phyloP scores from a whole-genome alignment of 2,113 vertebrate genomes.

The Phalacrocorax pelagicus region DNA sequence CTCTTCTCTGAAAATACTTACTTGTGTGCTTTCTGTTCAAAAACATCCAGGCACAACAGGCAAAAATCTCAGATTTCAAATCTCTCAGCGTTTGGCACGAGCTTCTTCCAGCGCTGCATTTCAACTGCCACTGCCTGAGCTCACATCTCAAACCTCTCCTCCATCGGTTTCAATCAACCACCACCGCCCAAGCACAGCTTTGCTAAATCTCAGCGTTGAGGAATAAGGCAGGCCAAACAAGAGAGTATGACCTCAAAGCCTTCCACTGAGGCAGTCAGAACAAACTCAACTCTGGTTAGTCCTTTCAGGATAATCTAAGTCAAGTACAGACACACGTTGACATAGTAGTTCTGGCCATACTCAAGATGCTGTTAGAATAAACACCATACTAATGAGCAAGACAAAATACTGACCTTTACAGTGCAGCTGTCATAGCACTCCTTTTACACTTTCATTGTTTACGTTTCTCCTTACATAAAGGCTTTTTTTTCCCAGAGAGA shows the following conservation, averaged over 20 bases:
- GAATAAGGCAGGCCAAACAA: background rate
- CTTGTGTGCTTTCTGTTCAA: background rate
- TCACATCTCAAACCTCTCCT: background rate
- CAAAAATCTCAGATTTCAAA: background rate
- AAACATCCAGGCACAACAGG: background rate
- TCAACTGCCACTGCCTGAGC: background rate
- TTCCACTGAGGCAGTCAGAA: background rate
- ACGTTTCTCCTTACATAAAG: background rate
- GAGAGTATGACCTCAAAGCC: background rate
- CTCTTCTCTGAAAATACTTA: background rate
- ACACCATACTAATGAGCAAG: background rate
- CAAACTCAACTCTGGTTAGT: background rate
- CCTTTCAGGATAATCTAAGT: background rate
- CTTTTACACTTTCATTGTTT: background rate
- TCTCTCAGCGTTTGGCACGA: background rate
- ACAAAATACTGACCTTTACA: background rate
- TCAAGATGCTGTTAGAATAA: background rate
- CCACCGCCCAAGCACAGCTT: background rate
- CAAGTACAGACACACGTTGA: background rate
- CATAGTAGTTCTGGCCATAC: background rate
- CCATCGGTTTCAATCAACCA: background rate
- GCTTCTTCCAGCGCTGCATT: background rate
- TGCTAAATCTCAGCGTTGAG: accelerated
- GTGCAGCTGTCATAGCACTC: background rate
- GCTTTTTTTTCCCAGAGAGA: background rate